Evolutionary conservation across 2,888 invertebrate species (phyloP), one percentile per base, ranked within the genome.

Genomic region (Myathropa florea): DNA sequence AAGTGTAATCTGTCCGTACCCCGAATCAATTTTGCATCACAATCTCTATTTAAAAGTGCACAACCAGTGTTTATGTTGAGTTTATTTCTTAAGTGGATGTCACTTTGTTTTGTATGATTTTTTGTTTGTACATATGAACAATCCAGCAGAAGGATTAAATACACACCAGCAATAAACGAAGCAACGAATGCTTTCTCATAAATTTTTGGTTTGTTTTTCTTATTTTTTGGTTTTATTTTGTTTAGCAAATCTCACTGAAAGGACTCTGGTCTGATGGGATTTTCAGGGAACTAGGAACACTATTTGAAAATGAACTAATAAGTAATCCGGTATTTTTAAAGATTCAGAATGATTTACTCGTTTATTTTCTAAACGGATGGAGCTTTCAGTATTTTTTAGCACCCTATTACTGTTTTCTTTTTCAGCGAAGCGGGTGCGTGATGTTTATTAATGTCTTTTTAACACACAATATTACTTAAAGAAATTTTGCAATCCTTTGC

Each of bases 111-210:
- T 18, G 7, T 18, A 46, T 18, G 10, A 68, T 28, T 60, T 70
- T 53, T 65, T 60, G 68, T 73, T 77, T 59, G 55, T 70, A 63
- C 60, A 59, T 30, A 55, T 60, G n/a, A 33, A 36, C 7, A 60
- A 61, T 14, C 12, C 23, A 53, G n/a, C 4, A 18, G 21, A 65
- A 39, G 39, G 68, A 67, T 33, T 59, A 30, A 30, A 59, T 55
- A 61, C 6, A 63, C 26, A 33, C 77, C 28, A 78, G 24, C 24
- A 59, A 72, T 28, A 53, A 46, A 57, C 89, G 89, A 90, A 90
- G 88, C 88, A 28, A 53, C 6, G 10, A 65, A 76, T 60, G 24
- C 9, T 65, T 12, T 14, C 33, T 59, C 3, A 7, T 21, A 30
- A 30, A 4, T n/a, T 18, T 26, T 67, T 53, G 7, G 2, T 39